These are phyloP conservation scores for Todus mexicanus DNA, from an alignment of 2,797 vertebrate species.

Conservation along the genomic window DNA sequence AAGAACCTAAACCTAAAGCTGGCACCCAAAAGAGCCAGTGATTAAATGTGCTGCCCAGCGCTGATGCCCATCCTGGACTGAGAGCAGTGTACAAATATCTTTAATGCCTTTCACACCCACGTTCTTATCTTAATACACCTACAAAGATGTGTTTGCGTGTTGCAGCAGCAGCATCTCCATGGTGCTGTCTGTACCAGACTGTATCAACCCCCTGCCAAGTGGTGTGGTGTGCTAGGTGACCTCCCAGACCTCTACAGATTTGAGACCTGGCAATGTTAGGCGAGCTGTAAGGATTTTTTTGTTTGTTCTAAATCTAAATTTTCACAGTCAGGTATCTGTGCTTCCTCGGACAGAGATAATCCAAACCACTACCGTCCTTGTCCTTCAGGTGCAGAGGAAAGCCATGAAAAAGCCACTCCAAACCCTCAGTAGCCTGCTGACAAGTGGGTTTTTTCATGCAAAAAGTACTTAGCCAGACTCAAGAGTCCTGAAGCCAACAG, in stretches of 20 bases:
- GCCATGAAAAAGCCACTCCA: neutral
- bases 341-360: neutral
- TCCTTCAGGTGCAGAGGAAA: neutral
- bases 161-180: neutral
- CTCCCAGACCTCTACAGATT: neutral
- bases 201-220: neutral
- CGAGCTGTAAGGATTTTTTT: neutral
- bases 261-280: neutral
- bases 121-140: neutral
- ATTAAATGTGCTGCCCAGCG: neutral
- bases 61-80: neutral
- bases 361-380: neutral
- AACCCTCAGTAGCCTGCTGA: neutral
- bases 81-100: accelerated
- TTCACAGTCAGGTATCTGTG: neutral
- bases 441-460: neutral
- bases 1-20: neutral
- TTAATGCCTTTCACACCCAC: neutral
- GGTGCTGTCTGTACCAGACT: neutral
- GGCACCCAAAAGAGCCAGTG: neutral
- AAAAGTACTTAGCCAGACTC: neutral
- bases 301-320: neutral
- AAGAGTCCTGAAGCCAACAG: neutral
- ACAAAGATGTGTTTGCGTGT: neutral
- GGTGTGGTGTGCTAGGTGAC: neutral